phyloP scores from a whole-genome alignment of 2,797 vertebrate species.

The Myotis myotis region DNA sequence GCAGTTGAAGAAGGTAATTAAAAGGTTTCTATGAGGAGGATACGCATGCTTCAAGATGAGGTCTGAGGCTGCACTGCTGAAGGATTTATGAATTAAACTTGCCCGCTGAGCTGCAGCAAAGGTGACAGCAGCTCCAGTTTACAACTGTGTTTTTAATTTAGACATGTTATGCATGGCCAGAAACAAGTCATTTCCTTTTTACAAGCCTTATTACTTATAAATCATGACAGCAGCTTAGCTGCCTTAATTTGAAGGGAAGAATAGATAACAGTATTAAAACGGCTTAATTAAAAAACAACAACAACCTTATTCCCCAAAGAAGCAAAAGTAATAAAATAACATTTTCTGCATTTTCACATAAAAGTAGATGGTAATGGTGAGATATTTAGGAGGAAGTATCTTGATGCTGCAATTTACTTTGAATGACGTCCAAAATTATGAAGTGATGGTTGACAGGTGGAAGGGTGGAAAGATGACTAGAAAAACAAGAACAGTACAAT shows the following conservation, averaged over 20 bases:
- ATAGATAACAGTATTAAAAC: conserved; percentile 20
- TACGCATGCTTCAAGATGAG: background rate
- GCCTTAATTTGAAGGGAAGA: conserved; percentile 65
- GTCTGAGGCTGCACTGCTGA: conserved; percentile 58
- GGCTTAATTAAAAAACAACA: background rate
- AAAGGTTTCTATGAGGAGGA: conserved; percentile 57
- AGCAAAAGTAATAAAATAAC: background rate
- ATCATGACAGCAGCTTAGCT: conserved; percentile 56
- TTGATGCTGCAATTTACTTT: background rate
- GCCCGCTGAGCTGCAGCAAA: conserved; percentile 71
- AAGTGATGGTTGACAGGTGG: background rate
- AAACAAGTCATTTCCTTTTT: conserved; percentile 80
- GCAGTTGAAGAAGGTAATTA: conserved; percentile 67
- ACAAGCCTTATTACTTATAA: conserved; percentile 79
- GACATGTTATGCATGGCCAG: conserved; percentile 76
- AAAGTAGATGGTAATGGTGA: background rate
- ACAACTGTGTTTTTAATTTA: conserved; percentile 81
- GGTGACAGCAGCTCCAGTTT: conserved; percentile 75
- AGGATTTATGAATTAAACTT: conserved; percentile 81
- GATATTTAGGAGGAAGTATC: background rate
- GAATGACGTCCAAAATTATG: background rate
- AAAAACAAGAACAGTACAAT: background rate
- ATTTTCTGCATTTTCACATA: background rate
- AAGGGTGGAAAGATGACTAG: background rate
- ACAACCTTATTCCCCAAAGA: background rate